A percentile compares a stretch with the other conserved stretches of the same genome.
These are phyloP conservation scores for Carassius carassius DNA, from an alignment of 2,113 vertebrate genomes.

Conservation along the genomic window DNA sequence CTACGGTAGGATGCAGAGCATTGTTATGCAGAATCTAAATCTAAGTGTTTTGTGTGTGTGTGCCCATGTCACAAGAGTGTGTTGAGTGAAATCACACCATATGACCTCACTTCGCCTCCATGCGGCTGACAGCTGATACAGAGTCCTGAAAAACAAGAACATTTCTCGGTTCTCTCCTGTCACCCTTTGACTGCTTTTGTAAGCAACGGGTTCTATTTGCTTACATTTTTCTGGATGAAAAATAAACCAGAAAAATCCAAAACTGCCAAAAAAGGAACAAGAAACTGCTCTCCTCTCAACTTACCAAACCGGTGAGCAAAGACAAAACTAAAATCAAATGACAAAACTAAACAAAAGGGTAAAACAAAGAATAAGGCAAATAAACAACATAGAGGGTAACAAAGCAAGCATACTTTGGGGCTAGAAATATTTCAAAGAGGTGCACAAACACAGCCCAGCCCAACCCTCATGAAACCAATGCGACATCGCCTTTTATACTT, in stretches of 20 bases:
- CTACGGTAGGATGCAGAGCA: background rate
- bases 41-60: too few species aligned
- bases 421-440: too few species aligned
- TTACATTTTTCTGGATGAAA: constrained; percentile 10
- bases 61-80: background rate
- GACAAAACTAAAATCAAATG: too few species aligned
- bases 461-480: too few species aligned
- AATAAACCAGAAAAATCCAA: background rate
- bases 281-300: too few species aligned
- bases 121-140: background rate
- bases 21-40: background rate
- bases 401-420: too few species aligned
- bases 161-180: background rate
- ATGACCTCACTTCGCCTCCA: background rate
- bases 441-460: too few species aligned
- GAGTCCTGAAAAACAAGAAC: background rate
- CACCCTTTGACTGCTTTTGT: background rate
- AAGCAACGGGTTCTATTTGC: background rate
- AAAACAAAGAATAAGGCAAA: too few species aligned
- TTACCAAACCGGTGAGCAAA: too few species aligned
- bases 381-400: too few species aligned
- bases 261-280: background rate
- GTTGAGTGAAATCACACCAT: background rate
- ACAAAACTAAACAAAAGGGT: too few species aligned
- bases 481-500: too few species aligned